These are phyloP conservation scores for Hesperia comma DNA, from an alignment of 2,888 invertebrate species.

Conservation along the genomic window DNA sequence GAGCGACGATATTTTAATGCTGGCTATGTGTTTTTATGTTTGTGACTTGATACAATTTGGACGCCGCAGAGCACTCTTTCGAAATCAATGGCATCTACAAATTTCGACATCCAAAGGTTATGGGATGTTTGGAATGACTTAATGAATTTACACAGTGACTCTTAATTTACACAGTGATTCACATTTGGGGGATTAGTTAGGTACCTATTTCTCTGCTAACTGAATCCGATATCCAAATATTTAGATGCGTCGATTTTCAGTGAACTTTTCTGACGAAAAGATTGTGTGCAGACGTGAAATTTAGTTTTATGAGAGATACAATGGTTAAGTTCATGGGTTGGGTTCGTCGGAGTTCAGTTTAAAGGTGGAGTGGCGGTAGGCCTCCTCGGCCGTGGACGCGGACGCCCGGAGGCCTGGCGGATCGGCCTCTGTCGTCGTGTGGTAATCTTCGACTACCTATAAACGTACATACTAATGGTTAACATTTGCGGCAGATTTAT, in stretches of 20 bases:
- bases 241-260: no score
- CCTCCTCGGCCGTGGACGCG: conserved; percentile 62
- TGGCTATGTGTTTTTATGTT: background rate
- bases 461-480: conserved; percentile 8
- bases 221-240: background rate
- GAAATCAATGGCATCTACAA: background rate
- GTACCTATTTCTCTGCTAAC: background rate
- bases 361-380: conserved; percentile 58
- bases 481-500: background rate
- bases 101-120: background rate
- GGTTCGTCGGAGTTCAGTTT: conserved; percentile 51
- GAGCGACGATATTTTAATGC: conserved; percentile 18
- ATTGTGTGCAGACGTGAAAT: conserved; percentile 8
- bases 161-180: background rate
- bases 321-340: conserved; percentile 16
- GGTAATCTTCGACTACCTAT: conserved; percentile 67
- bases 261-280: conserved; percentile 2
- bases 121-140: background rate
- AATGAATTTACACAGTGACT: no score
- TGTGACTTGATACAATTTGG: conserved; percentile 5
- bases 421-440: conserved; percentile 49
- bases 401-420: conserved; percentile 56
- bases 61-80: background rate
- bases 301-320: background rate
- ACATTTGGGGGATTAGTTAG: background rate